A percentile compares a stretch with the other conserved stretches of the same genome.
phyloP scores from a whole-genome alignment of 2,113 vertebrate genomes.

The Semicossyphus pulcher region DNA sequence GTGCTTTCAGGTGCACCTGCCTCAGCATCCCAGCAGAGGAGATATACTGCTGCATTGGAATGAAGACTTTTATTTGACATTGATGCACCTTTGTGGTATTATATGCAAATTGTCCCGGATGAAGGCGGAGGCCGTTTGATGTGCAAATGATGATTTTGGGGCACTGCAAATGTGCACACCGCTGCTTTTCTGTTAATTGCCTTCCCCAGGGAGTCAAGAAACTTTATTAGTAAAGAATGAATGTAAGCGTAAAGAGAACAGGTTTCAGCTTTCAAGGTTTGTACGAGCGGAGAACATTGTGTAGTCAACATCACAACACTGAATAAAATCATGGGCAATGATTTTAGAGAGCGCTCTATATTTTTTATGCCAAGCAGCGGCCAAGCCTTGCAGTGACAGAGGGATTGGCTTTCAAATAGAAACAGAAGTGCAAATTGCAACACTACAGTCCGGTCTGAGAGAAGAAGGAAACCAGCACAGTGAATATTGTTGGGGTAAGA shows the following conservation, averaged over 20 bases:
- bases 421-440: slow-evolving; percentile 14
- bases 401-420: slow-evolving; percentile 15
- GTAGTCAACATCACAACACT: slow-evolving; percentile 36
- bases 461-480: background rate
- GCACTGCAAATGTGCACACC: slow-evolving; percentile 68
- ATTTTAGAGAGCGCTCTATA: slow-evolving; percentile 6
- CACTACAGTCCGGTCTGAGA: background rate
- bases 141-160: slow-evolving; percentile 79
- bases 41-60: slow-evolving; percentile 42
- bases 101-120: slow-evolving; percentile 75
- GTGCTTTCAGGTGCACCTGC: slow-evolving; percentile 20
- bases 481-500: slow-evolving; percentile 12
- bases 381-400: background rate
- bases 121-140: slow-evolving; percentile 75
- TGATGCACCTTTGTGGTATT: slow-evolving; percentile 76
- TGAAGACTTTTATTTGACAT: slow-evolving; percentile 77
- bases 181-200: slow-evolving; percentile 78
- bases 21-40: slow-evolving; percentile 44
- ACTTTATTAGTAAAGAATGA: slow-evolving; percentile 69
- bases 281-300: slow-evolving; percentile 34
- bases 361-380: slow-evolving; percentile 2
- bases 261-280: slow-evolving; percentile 38
- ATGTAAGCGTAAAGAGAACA: slow-evolving; percentile 42
- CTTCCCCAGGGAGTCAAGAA: slow-evolving; percentile 69
- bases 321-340: slow-evolving; percentile 19